A percentile compares a stretch with the other conserved stretches of the same genome.
phyloP scores from a whole-genome alignment of 2,888 invertebrate species.

The Pheosia tremula region DNA sequence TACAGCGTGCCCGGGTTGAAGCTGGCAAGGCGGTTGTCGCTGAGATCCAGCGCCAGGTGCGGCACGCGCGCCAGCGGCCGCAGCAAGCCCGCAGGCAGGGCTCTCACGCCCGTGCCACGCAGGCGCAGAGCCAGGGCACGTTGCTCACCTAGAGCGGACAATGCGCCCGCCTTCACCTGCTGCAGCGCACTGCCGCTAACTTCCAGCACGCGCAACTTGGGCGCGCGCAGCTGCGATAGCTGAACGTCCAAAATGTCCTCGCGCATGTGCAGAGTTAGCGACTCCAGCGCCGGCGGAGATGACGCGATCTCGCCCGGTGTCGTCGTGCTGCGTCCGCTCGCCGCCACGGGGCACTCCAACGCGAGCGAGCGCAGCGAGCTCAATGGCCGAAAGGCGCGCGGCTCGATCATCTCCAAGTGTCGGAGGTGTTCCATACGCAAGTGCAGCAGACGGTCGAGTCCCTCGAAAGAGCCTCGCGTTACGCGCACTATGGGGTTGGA shows the following conservation, averaged over 20 bases:
- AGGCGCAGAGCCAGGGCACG: slow-evolving; percentile 89
- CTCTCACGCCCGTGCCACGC: slow-evolving; percentile 87
- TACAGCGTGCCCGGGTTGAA: slow-evolving; percentile 91
- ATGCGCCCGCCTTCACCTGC: slow-evolving; percentile 87
- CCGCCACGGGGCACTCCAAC: slow-evolving; percentile 86
- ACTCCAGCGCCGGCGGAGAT: slow-evolving; percentile 50
- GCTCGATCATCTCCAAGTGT: slow-evolving; percentile 87
- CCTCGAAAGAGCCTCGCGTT: slow-evolving; percentile 85
- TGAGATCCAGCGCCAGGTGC: slow-evolving; percentile 90
- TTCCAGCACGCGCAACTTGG: slow-evolving; percentile 89
- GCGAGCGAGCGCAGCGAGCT: slow-evolving; percentile 86
- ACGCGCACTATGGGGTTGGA: slow-evolving; percentile 90
- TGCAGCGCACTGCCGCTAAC: slow-evolving; percentile 89
- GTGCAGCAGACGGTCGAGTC: slow-evolving; percentile 87
- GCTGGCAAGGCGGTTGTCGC: slow-evolving; percentile 88
- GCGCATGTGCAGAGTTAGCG: slow-evolving; percentile 83
- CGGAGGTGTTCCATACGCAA: slow-evolving; percentile 88
- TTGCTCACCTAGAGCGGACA: slow-evolving; percentile 87
- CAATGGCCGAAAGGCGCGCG: slow-evolving; percentile 87
- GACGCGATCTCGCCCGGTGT: slow-evolving; percentile 47
- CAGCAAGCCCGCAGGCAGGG: slow-evolving; percentile 89
- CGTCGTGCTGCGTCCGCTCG: slow-evolving; percentile 55
- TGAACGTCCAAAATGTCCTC: slow-evolving; percentile 88
- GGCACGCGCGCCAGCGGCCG: slow-evolving; percentile 88
- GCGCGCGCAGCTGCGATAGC: slow-evolving; percentile 87